phyloP scores from a whole-genome alignment of 35 echinoderm and acorn worm genomes.

The Strongylocentrotus purpuratus region DNA sequence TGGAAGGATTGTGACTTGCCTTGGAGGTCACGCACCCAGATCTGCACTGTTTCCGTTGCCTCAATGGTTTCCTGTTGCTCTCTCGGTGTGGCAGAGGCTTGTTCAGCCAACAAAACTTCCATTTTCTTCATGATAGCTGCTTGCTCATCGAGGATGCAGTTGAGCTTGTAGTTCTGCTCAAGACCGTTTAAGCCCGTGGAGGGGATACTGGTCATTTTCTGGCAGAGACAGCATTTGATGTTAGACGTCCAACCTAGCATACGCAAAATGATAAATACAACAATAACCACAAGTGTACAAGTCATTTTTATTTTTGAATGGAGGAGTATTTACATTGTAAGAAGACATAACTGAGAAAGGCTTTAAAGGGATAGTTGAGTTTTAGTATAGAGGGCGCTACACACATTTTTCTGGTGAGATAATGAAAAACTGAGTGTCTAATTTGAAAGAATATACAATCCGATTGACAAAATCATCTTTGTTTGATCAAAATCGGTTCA shows the following conservation, averaged over 20 bases:
- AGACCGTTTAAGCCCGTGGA: neutral
- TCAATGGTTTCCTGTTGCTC: neutral
- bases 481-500: too few species aligned
- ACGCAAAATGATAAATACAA: too few species aligned
- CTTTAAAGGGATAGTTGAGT: too few species aligned
- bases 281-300: too few species aligned
- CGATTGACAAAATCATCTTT: too few species aligned
- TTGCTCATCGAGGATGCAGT: slow-evolving; percentile 6
- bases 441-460: too few species aligned
- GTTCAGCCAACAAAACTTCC: neutral
- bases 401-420: too few species aligned
- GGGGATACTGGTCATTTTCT: neutral
- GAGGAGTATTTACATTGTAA: too few species aligned
- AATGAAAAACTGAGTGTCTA: too few species aligned
- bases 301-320: too few species aligned
- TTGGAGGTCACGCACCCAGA: slow-evolving; percentile 14
- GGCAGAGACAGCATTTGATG: neutral
- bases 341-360: too few species aligned
- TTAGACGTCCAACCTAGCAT: neutral
- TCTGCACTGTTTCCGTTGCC: neutral
- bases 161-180: slow-evolving; percentile 14
- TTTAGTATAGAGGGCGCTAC: too few species aligned
- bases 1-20: slow-evolving; percentile 4
- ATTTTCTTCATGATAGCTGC: neutral
- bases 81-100: neutral